Evolutionary conservation across 2,888 invertebrate species (phyloP).

Genomic region (Gymnocheta viridis): DNA sequence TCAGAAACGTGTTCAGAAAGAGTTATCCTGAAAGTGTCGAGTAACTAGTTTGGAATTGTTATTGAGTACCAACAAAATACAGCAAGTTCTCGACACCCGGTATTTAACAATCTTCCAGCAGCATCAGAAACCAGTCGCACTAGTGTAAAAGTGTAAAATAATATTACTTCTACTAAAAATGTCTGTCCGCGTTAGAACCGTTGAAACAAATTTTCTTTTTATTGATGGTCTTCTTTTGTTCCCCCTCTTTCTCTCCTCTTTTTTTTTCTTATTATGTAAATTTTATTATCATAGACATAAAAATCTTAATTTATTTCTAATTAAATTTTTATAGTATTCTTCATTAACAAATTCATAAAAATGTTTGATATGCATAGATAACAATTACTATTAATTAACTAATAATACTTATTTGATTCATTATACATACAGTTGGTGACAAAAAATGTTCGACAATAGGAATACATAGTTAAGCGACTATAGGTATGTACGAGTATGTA

Average conservation of each 20-base stretch:
- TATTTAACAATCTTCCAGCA: too few species aligned
- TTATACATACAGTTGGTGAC: slow-evolving; percentile 62
- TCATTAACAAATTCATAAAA: slow-evolving; percentile 52
- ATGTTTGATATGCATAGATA: slow-evolving; percentile 68
- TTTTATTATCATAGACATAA: slow-evolving; percentile 47
- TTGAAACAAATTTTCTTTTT: too few species aligned
- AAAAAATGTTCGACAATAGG: slow-evolving; percentile 59
- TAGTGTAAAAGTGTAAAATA: too few species aligned
- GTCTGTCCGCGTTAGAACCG: too few species aligned
- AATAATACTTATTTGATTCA: slow-evolving; percentile 59
- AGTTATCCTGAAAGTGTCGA: too few species aligned
- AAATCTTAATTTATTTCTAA: slow-evolving; percentile 26
- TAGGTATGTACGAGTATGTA: not conserved
- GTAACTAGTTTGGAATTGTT: too few species aligned
- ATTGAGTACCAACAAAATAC: too few species aligned
- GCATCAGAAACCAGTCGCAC: too few species aligned
- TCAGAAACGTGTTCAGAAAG: too few species aligned
- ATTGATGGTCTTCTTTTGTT: slow-evolving; percentile 5
- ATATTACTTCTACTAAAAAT: too few species aligned
- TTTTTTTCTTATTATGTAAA: not conserved
- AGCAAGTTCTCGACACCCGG: too few species aligned
- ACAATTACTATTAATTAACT: slow-evolving; percentile 60
- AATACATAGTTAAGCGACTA: slow-evolving; percentile 26
- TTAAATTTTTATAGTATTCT: not conserved
- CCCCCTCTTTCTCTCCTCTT: slow-evolving; percentile 1